A percentile compares a stretch with the other conserved stretches of the same genome.
Conservation (phyloP, 2,888 invertebrate genomes). For the Metellina segmentata region DNA sequence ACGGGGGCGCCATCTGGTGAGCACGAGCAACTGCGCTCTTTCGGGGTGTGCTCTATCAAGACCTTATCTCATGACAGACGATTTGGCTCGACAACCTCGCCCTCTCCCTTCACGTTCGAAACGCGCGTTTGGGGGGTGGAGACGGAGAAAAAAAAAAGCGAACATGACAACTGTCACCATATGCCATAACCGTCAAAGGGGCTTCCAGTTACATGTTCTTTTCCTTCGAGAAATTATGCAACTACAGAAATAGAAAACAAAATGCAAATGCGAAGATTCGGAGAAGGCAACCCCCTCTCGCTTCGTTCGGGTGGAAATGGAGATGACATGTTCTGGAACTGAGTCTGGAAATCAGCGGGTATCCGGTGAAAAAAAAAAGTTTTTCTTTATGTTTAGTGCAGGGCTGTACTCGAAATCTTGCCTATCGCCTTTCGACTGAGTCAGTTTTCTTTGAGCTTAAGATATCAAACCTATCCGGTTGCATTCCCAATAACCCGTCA, state of each 20-base stretch:
- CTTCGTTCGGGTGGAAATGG: not conserved
- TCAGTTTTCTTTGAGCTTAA: too few species aligned
- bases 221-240: constrained; percentile 19
- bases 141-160: not conserved
- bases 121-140: constrained; percentile 1
- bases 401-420: too few species aligned
- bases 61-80: constrained; percentile 70
- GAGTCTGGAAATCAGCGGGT: too few species aligned
- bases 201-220: not conserved
- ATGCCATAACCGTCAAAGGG: constrained; percentile 31
- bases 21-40: constrained; percentile 36
- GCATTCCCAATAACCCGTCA: too few species aligned
- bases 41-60: constrained; percentile 37
- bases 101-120: not conserved
- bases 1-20: constrained; percentile 62
- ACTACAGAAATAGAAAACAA: constrained; percentile 18
- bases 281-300: too few species aligned
- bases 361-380: too few species aligned
- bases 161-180: constrained; percentile 54
- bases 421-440: too few species aligned
- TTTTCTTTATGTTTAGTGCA: too few species aligned
- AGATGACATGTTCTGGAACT: not conserved
- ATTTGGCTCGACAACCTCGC: constrained; percentile 67
- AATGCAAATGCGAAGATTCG: not conserved
- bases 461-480: too few species aligned